Percentiles rank a stretch among this genome's conserved stretches.
Conservation (phyloP, 1,140 invertebrate species). For the Pararge aegeria region DNA sequence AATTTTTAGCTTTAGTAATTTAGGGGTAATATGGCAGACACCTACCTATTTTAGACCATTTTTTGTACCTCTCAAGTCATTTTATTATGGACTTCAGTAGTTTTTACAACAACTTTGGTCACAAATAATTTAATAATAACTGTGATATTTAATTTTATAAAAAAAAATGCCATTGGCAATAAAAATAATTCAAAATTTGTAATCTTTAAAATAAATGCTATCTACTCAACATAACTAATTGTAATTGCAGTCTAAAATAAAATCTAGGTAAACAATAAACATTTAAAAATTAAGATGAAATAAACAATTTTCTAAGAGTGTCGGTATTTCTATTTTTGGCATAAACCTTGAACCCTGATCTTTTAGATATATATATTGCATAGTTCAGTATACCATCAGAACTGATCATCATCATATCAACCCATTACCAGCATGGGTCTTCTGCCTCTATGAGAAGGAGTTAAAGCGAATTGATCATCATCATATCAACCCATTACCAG, state of each 20-base stretch:
- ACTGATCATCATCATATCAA: too few species aligned
- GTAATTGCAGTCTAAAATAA: slow-evolving; percentile 50
- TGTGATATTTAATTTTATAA: slow-evolving; percentile 78
- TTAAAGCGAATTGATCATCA: too few species aligned
- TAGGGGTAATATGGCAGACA: background rate
- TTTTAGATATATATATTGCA: too few species aligned
- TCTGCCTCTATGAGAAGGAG: too few species aligned
- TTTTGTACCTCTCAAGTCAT: slow-evolving; percentile 47
- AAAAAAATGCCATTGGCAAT: slow-evolving; percentile 66
- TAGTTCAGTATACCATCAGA: too few species aligned
- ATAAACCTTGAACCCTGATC: background rate
- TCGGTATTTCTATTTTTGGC: background rate
- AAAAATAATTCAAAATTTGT: slow-evolving; percentile 67
- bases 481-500: too few species aligned
- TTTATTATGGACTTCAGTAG: slow-evolving; percentile 47
- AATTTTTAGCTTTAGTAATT: slow-evolving; percentile 12
- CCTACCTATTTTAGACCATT: slow-evolving; percentile 11
- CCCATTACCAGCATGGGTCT: too few species aligned
- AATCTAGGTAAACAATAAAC: slow-evolving; percentile 19
- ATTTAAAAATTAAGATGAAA: slow-evolving; percentile 20
- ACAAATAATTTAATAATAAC: slow-evolving; percentile 75
- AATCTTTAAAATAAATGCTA: slow-evolving; percentile 52
- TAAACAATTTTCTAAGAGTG: slow-evolving; percentile 23
- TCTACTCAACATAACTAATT: slow-evolving; percentile 44
- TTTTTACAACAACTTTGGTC: slow-evolving; percentile 62